Evolutionary conservation across 2,888 invertebrate genomes (phyloP).

Genomic region (Hypselothyrea guttata): DNA sequence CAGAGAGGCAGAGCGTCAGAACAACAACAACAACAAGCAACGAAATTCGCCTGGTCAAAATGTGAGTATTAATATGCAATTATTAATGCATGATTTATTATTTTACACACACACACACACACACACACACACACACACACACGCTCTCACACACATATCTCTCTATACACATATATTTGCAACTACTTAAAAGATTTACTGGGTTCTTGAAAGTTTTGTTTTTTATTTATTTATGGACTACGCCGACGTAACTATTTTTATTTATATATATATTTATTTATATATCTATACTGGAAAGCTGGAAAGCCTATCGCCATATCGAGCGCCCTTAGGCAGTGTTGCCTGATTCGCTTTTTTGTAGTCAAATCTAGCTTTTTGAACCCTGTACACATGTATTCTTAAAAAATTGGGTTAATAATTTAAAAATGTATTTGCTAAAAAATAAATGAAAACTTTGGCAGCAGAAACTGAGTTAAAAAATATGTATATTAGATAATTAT

Average conservation of each 20-base stretch:
- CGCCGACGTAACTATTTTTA: conserved; percentile 70
- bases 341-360: too few relatives aligned
- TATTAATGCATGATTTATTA: conserved; percentile 53
- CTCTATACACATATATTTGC: background rate
- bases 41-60: conserved; percentile 55
- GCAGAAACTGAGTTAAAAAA: too few relatives aligned
- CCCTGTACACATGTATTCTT: too few relatives aligned
- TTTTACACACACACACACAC: conserved; percentile 17
- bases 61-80: conserved; percentile 69
- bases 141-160: background rate
- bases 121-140: background rate
- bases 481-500: too few relatives aligned
- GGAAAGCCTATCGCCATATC: conserved; percentile 55
- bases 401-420: too few relatives aligned
- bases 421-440: too few relatives aligned
- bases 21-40: too few relatives aligned
- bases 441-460: too few relatives aligned
- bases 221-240: conserved; percentile 55
- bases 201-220: conserved; percentile 20
- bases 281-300: conserved; percentile 51
- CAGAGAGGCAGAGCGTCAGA: too few relatives aligned
- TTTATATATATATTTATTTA: too few relatives aligned
- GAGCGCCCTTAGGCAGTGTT: conserved; percentile 46
- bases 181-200: background rate
- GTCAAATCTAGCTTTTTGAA: too few relatives aligned